These are phyloP conservation scores for Balearica regulorum DNA, from an alignment of 2,797 vertebrate genomes.

Conservation along the genomic window DNA sequence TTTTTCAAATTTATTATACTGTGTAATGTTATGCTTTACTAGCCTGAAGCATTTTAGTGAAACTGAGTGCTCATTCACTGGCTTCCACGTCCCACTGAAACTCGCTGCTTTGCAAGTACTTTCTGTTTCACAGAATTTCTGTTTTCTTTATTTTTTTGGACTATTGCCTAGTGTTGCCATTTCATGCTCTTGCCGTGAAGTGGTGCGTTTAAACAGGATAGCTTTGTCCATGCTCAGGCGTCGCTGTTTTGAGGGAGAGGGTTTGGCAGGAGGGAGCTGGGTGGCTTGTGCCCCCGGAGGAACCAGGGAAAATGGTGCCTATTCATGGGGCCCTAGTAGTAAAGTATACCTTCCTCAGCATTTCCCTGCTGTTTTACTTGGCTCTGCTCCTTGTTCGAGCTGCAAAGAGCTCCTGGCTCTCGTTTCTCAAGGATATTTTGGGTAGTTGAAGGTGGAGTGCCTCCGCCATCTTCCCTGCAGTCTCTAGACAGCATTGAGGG, in stretches of 20 bases:
- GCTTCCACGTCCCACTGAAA: background rate
- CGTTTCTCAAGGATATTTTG: background rate
- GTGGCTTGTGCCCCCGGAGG: background rate
- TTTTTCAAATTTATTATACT: background rate
- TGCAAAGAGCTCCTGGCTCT: background rate
- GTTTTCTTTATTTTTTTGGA: background rate
- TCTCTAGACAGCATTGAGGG: rapidly evolving
- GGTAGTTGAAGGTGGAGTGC: background rate
- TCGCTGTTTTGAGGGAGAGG: rapidly evolving
- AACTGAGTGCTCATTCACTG: background rate
- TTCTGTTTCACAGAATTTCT: background rate
- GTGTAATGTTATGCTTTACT: background rate
- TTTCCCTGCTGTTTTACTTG: background rate
- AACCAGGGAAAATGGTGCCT: background rate
- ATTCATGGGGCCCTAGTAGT: background rate
- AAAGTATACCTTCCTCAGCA: background rate
- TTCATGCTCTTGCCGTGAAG: background rate
- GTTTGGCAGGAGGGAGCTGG: rapidly evolving
- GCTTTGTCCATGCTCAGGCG: background rate
- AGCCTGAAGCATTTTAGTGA: background rate
- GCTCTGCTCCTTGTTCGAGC: rapidly evolving
- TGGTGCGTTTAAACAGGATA: background rate
- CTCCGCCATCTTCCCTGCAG: rapidly evolving
- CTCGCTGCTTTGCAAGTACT: background rate
- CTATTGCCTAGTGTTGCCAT: background rate